Conservation (phyloP, 2,113 vertebrate species). For the Clupea harengus region DNA sequence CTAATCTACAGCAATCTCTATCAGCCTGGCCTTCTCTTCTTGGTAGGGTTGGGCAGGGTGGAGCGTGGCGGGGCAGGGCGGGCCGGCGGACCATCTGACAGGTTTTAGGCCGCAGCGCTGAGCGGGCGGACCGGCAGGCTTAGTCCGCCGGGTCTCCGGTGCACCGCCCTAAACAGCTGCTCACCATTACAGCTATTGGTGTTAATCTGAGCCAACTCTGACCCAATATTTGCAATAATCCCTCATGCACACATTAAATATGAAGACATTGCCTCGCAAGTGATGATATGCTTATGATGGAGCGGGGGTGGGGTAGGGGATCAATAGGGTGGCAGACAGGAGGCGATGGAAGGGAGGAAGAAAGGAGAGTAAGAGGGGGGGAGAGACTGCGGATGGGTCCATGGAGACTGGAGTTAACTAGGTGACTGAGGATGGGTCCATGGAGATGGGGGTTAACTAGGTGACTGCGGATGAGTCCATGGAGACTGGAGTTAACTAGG, state of each 20-base stretch:
- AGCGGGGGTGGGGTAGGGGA: not conserved
- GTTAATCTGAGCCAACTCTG: slow-evolving; percentile 73
- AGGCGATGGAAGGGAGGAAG: too few relatives aligned
- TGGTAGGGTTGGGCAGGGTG: slow-evolving; percentile 50
- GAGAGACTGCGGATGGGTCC: too few relatives aligned
- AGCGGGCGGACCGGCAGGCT: slow-evolving; percentile 67
- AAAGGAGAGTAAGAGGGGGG: too few relatives aligned
- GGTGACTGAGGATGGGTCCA: not conserved
- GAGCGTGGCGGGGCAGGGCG: too few relatives aligned
- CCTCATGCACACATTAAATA: slow-evolving; percentile 70
- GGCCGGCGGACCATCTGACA: slow-evolving; percentile 66
- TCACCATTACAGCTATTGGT: slow-evolving; percentile 73
- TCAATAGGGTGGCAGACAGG: not conserved
- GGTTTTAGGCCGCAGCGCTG: slow-evolving; percentile 69
- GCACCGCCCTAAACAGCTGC: slow-evolving; percentile 78
- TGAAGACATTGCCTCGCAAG: slow-evolving; percentile 39
- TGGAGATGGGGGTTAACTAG: not conserved
- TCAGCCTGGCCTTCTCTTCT: slow-evolving; percentile 65
- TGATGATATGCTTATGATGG: slow-evolving; percentile 22
- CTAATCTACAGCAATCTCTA: slow-evolving; percentile 86
- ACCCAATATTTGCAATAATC: slow-evolving; percentile 72
- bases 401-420: not conserved
- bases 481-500: not conserved
- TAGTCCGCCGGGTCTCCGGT: slow-evolving; percentile 65
- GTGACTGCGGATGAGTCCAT: not conserved